phyloP scores from a whole-genome alignment of 2,888 invertebrate species.

The Hyposoter dolosus region DNA sequence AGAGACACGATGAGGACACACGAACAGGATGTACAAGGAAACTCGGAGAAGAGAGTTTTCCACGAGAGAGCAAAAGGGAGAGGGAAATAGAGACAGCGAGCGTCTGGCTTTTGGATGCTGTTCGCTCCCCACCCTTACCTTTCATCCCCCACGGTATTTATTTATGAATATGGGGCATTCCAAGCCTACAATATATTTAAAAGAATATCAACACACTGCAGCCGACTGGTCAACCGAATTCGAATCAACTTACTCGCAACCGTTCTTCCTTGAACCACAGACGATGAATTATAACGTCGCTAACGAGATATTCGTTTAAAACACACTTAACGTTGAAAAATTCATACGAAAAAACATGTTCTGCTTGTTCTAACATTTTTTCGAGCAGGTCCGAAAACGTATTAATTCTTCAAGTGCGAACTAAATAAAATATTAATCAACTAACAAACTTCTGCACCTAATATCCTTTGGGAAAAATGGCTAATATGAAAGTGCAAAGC shows the following conservation, averaged over 20 bases:
- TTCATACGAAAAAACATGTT: not conserved
- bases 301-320: not conserved
- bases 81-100: slow-evolving; percentile 57
- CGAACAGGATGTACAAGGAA: slow-evolving; percentile 64
- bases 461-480: not conserved
- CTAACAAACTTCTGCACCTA: too few species aligned
- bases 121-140: slow-evolving; percentile 19
- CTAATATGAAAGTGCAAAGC: not conserved
- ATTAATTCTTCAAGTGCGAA: not conserved
- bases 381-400: not conserved
- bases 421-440: too few species aligned
- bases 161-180: slow-evolving; percentile 21
- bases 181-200: not conserved
- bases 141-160: slow-evolving; percentile 24
- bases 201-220: not conserved
- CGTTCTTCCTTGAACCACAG: not conserved
- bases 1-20: slow-evolving; percentile 59
- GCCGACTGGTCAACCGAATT: not conserved
- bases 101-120: slow-evolving; percentile 52
- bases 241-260: not conserved
- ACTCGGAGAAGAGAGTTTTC: slow-evolving; percentile 62
- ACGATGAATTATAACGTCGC: not conserved
- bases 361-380: not conserved
- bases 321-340: not conserved
- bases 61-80: slow-evolving; percentile 50